phyloP scores from a whole-genome alignment of 2,888 invertebrate genomes.

The Campaea margaritaria region DNA sequence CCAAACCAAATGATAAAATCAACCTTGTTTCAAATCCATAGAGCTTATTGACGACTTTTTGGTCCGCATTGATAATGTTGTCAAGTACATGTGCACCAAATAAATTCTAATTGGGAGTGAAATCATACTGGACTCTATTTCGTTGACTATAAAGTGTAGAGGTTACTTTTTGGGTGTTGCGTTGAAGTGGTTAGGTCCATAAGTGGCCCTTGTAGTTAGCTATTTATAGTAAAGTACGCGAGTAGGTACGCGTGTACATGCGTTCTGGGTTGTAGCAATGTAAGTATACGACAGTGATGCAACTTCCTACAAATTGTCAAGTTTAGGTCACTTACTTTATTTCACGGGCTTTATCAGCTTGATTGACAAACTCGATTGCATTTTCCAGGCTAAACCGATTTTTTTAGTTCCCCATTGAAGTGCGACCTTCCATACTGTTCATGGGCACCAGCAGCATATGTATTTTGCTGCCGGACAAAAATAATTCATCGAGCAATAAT shows the following conservation, averaged over 20 bases:
- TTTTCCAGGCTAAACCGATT: too few species aligned
- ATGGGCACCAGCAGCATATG: too few species aligned
- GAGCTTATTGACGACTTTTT: slow-evolving; percentile 4
- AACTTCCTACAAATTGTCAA: background rate
- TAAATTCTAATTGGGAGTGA: background rate
- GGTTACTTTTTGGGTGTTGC: slow-evolving; percentile 13
- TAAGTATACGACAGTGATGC: slow-evolving; percentile 12
- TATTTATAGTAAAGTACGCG: slow-evolving; percentile 55
- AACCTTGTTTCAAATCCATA: slow-evolving; percentile 14
- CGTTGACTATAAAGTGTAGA: background rate
- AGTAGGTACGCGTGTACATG: slow-evolving; percentile 33
- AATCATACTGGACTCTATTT: slow-evolving; percentile 29
- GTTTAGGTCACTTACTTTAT: background rate
- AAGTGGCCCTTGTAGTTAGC: slow-evolving; percentile 61
- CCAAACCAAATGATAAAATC: background rate
- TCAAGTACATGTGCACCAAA: slow-evolving; percentile 32
- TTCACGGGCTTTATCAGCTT: too few species aligned
- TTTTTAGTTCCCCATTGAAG: background rate
- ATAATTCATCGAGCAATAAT: too few species aligned
- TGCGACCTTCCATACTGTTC: too few species aligned
- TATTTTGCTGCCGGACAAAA: too few species aligned
- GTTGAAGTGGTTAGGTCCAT: slow-evolving; percentile 46
- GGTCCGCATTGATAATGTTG: slow-evolving; percentile 22
- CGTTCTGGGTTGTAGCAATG: slow-evolving; percentile 23
- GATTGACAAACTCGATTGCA: too few species aligned